A percentile compares a stretch with the other conserved stretches of the same genome.
Conservation (phyloP, 1,140 invertebrate species). For the Leptopilina clavipes region DNA sequence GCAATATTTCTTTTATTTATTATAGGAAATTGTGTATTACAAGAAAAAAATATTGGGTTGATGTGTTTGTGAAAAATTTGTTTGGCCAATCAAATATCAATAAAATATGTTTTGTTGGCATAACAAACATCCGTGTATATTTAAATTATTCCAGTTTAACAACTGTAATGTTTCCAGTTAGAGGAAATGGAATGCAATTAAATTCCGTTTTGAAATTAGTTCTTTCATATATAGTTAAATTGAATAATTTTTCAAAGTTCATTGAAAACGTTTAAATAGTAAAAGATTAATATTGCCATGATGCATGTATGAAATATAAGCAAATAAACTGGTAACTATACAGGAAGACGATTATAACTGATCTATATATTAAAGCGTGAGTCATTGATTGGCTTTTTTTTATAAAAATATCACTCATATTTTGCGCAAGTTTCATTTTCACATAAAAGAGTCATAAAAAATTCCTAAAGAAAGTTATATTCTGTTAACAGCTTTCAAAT, state of each 20-base stretch:
- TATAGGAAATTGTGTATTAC: too few relatives aligned
- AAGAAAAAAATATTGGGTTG: too few relatives aligned
- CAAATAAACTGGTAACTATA: background rate
- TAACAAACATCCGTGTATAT: too few relatives aligned
- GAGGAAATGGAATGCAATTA: background rate
- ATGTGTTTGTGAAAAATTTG: too few relatives aligned
- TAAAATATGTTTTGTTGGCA: too few relatives aligned
- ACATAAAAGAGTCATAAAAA: background rate
- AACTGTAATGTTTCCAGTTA: conserved; percentile 7
- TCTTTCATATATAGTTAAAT: background rate
- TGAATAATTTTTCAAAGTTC: background rate
- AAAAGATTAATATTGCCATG: background rate
- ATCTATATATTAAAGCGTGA: background rate
- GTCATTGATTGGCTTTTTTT: background rate
- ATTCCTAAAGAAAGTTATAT: background rate
- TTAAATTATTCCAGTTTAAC: background rate
- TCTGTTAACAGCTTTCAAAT: conserved; percentile 25
- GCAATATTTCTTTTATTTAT: too few relatives aligned
- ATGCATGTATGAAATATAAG: background rate
- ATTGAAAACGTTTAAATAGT: background rate
- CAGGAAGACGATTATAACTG: background rate
- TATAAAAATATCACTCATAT: background rate
- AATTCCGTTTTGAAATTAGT: background rate
- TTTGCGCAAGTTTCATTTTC: conserved; percentile 28
- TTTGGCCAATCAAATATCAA: too few relatives aligned